Evolutionary conservation across 2,113 vertebrate species (phyloP), one percentile per base, ranked within the genome.

Genomic region (Sapajus apella): DNA sequence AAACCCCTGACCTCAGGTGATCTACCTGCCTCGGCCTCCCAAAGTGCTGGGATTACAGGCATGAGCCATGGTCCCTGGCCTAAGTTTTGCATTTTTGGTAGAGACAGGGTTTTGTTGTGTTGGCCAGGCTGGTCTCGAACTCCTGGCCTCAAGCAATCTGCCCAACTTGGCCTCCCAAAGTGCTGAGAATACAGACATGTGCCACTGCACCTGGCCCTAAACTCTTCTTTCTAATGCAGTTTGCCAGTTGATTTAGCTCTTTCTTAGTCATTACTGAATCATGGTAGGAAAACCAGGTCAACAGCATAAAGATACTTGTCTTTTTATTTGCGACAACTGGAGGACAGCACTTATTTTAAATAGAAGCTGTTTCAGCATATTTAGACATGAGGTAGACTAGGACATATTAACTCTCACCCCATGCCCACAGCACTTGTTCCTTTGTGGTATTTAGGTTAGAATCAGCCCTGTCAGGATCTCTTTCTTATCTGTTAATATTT

Each of bases 241-340:
- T 90, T 97, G 20, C 55, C 3, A 81, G 70, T 88, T 76, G 81
- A 66, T 93, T 92, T 90, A 94, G 56, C 25, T 96, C 61, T 82
- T 17, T 93, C 58, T 91, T 79, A 89, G 79, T 93, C 35, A 25
- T 89, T 73, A 11, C 45, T 93, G 87, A 93, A 55, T 93, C 73
- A 81, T 86, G 66, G 32, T 70, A 66, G 92, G 55, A 89, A 96
- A 81, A 73, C 23, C 50, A 96, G 94, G 58, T 89, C 92, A 95
- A 45, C 25, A 88, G 18, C 87, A 20, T 77, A 64, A 82, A 94
- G 90, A 64, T 50, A 47, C 70, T 64, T 73, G 37, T 66, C 21
- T 88, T 97, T 80, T 20, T 68, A 35, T 61, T 50, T 4, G 14
- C 50, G 82, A 1, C 64, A 27, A 23, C 37, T 35, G 8, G 77